Percentiles rank a stretch among this genome's conserved stretches.
Evolutionary conservation across 2,113 vertebrate genomes (phyloP).

Genomic region (Morone chrysops): DNA sequence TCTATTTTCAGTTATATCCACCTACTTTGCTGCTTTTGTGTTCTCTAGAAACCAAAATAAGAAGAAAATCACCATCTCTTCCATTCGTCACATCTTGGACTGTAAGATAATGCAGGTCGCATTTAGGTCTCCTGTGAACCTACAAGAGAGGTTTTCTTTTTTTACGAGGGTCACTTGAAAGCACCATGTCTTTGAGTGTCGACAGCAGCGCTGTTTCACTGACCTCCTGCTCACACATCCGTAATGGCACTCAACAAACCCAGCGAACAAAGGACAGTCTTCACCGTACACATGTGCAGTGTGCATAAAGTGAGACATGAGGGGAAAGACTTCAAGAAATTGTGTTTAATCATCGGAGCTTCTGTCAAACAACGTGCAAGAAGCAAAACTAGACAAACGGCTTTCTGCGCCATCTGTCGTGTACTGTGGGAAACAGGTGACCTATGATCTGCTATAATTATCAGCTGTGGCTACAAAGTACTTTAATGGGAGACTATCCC

Average conservation of each 20-base stretch:
- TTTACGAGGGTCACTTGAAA: conserved; percentile 43
- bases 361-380: background rate
- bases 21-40: background rate
- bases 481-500: background rate
- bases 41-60: background rate
- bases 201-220: conserved; percentile 16
- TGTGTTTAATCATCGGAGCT: background rate
- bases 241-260: background rate
- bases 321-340: background rate
- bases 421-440: background rate
- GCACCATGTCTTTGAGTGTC: conserved; percentile 52
- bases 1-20: background rate
- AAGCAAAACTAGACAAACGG: background rate
- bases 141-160: background rate
- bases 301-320: background rate
- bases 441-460: background rate
- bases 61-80: background rate
- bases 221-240: conserved; percentile 29
- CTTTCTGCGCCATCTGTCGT: conserved; percentile 69
- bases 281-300: background rate
- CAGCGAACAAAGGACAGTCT: too few species aligned
- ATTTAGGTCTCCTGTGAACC: background rate
- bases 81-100: background rate
- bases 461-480: background rate
- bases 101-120: background rate